A percentile compares a stretch with the other conserved stretches of the same genome.
Conservation (phyloP, 2,888 invertebrate genomes). For the Empis livida region DNA sequence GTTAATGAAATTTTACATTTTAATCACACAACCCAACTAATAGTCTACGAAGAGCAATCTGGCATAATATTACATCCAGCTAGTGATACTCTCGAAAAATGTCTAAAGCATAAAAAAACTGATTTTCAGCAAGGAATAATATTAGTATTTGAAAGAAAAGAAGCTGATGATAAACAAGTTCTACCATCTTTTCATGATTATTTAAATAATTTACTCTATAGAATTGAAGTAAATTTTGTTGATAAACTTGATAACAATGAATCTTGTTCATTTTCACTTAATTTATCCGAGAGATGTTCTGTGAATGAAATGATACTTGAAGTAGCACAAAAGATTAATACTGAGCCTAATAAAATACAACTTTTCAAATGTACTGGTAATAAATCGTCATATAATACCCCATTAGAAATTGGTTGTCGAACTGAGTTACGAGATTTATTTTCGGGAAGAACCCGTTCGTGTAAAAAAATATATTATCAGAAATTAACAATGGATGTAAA, state of each 20-base stretch:
- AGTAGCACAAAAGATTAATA: constrained; percentile 81
- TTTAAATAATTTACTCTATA: constrained; percentile 76
- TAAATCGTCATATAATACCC: neutral
- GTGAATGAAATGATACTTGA: constrained; percentile 91
- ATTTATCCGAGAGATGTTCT: constrained; percentile 83
- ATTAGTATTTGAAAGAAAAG: constrained; percentile 90
- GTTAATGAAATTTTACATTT: constrained; percentile 82
- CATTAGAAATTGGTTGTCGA: neutral
- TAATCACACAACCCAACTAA: constrained; percentile 69
- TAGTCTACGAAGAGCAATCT: constrained; percentile 67
- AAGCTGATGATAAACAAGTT: constrained; percentile 62
- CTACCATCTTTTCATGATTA: constrained; percentile 88
- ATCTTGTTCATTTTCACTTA: constrained; percentile 59
- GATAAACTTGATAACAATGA: constrained; percentile 84
- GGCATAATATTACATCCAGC: constrained; percentile 13
- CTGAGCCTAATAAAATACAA: constrained; percentile 88
- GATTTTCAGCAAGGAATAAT: constrained; percentile 94
- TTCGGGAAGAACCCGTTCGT: constrained; percentile 74
- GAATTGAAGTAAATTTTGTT: constrained; percentile 89
- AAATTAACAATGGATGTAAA: constrained; percentile 92
- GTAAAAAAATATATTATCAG: constrained; percentile 93
- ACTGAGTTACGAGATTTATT: constrained; percentile 51
- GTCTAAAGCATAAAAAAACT: constrained; percentile 30
- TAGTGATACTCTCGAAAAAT: constrained; percentile 73
- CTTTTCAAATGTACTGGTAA: constrained; percentile 88